Evolutionary conservation across 2,797 vertebrate species (phyloP).

Genomic region (Coluber constrictor): DNA sequence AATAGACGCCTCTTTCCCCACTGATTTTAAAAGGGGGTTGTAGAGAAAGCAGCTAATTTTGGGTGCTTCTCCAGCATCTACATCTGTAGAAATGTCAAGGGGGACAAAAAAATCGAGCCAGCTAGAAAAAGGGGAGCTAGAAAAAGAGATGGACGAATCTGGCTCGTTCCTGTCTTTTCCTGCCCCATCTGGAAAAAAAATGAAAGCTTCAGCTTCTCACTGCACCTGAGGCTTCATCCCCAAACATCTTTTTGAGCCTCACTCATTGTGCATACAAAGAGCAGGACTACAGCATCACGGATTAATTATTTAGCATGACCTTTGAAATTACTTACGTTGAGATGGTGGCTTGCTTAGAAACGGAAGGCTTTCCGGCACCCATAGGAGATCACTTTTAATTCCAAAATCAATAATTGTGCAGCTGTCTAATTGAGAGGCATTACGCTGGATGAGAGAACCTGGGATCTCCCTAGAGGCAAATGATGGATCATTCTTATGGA

Average conservation of each 20-base stretch:
- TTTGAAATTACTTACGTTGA: neutral
- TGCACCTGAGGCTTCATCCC: neutral
- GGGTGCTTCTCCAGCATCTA: neutral
- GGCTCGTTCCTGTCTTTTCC: neutral
- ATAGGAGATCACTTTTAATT: neutral
- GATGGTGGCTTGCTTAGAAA: neutral
- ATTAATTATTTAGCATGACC: neutral
- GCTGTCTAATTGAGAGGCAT: neutral
- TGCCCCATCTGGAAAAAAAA: neutral
- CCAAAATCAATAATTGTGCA: neutral
- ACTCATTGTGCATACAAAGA: neutral
- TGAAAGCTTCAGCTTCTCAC: neutral
- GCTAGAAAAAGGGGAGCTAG: too few species aligned
- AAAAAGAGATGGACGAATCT: too few species aligned
- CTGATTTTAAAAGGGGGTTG: neutral
- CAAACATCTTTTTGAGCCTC: neutral
- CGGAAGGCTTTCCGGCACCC: rapidly evolving
- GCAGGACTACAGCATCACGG: neutral
- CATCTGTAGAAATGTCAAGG: neutral
- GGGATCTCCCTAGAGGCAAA: neutral
- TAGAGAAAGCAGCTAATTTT: neutral
- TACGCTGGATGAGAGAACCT: too few species aligned
- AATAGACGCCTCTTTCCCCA: neutral
- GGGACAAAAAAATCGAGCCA: neutral
- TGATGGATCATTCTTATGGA: neutral